Evolutionary conservation across 30 jellyfish, hydroid and myxozoan species (phyloP).

Genomic region (Cassiopea xamachana): DNA sequence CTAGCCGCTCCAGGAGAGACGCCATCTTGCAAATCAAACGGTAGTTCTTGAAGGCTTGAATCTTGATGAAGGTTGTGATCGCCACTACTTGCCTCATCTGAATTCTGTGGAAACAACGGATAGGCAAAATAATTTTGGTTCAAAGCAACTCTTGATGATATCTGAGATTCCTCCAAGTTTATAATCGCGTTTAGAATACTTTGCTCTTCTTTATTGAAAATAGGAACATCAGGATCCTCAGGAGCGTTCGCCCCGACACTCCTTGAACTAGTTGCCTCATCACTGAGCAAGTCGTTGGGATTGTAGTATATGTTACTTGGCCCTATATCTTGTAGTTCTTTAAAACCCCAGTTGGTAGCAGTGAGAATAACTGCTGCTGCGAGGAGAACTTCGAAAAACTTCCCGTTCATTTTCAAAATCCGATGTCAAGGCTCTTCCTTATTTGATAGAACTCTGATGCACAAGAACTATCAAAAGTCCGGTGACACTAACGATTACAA

Average conservation of each 20-base stretch:
- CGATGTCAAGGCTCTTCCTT: neutral
- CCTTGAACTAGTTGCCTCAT: neutral
- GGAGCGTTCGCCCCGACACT: neutral
- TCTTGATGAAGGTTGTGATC: neutral
- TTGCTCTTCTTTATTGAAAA: constrained; percentile 40
- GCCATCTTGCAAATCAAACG: neutral
- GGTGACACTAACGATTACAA: too few relatives aligned
- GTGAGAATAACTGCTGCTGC: constrained; percentile 47
- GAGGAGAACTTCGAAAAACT: constrained; percentile 34
- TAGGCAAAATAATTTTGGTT: constrained; percentile 36
- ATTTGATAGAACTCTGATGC: too few relatives aligned
- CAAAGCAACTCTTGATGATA: neutral
- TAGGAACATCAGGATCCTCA: neutral
- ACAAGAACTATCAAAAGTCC: too few relatives aligned
- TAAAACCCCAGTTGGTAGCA: constrained; percentile 51
- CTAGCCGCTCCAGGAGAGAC: constrained; percentile 18
- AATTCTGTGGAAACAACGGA: constrained; percentile 50
- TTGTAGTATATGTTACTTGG: neutral
- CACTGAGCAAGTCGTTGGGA: constrained; percentile 30
- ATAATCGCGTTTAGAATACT: constrained; percentile 42
- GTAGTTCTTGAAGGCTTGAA: neutral
- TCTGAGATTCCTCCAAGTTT: constrained; percentile 62
- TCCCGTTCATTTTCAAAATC: constrained; percentile 14
- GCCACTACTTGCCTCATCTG: constrained; percentile 16
- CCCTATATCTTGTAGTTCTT: neutral